These are phyloP conservation scores for Cynopterus sphinx DNA, from an alignment of 2,797 vertebrate genomes.

Conservation along the genomic window DNA sequence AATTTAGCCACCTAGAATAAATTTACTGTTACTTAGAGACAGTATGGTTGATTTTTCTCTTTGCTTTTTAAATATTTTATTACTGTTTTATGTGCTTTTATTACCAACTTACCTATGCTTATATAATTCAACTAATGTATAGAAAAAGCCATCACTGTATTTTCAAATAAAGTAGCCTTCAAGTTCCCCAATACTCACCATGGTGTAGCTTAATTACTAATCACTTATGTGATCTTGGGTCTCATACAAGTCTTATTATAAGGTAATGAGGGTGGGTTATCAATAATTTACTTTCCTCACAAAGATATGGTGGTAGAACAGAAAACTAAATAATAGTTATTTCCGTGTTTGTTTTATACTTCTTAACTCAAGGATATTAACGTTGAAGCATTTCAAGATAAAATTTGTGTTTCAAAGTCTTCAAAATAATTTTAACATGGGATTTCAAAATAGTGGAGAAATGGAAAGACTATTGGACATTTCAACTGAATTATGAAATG, in stretches of 20 bases:
- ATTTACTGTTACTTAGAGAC: slow-evolving; percentile 18
- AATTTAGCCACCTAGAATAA: background rate
- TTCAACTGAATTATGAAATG: slow-evolving; percentile 58
- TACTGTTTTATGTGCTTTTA: slow-evolving; percentile 35
- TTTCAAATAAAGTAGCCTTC: slow-evolving; percentile 21
- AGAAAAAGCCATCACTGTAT: background rate
- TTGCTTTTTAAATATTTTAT: slow-evolving; percentile 51
- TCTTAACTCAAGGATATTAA: slow-evolving; percentile 13
- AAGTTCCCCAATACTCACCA: background rate
- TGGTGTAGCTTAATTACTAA: slow-evolving; percentile 35
- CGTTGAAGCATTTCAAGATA: slow-evolving; percentile 37
- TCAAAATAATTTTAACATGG: slow-evolving; percentile 53
- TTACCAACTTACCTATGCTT: slow-evolving; percentile 29
- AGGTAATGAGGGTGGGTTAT: background rate
- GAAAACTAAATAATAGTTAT: slow-evolving; percentile 33
- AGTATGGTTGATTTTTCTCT: slow-evolving; percentile 21
- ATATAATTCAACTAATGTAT: background rate
- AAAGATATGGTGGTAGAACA: background rate
- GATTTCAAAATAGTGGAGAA: slow-evolving; percentile 55
- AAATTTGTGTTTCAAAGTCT: slow-evolving; percentile 45
- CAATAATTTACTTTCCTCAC: slow-evolving; percentile 21
- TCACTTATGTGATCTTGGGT: slow-evolving; percentile 11
- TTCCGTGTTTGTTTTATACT: background rate
- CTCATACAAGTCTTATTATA: slow-evolving; percentile 25
- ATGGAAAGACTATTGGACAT: background rate